A percentile compares a stretch with the other conserved stretches of the same genome.
These are phyloP conservation scores for Crioceris asparagi DNA, from an alignment of 2,888 invertebrate species.

Conservation along the genomic window DNA sequence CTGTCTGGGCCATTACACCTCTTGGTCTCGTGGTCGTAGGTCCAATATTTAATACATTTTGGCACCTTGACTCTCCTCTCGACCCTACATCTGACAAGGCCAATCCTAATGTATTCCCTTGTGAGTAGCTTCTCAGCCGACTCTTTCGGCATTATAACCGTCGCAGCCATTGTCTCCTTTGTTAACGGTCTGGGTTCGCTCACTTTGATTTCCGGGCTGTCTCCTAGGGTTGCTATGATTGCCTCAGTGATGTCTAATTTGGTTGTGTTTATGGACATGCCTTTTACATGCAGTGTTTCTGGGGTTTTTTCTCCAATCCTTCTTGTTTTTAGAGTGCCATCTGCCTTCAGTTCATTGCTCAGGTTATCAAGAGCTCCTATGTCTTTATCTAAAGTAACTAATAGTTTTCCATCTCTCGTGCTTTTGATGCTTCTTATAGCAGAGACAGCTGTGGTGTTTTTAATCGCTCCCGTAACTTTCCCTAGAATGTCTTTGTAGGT, in stretches of 20 bases:
- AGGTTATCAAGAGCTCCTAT: background rate
- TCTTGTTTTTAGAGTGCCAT: background rate
- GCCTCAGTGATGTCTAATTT: no score
- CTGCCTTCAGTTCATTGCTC: background rate
- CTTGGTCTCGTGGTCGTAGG: conserved; percentile 2
- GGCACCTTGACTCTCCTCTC: conserved; percentile 1
- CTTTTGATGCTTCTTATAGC: background rate
- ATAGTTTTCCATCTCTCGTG: background rate
- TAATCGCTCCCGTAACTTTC: no score
- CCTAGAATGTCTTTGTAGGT: no score
- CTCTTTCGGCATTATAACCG: background rate
- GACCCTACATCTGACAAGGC: background rate
- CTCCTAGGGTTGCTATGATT: background rate
- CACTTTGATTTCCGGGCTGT: background rate
- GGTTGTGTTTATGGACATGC: background rate
- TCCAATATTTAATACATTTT: conserved; percentile 6
- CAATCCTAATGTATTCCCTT: conserved; percentile 2
- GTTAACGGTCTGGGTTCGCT: background rate
- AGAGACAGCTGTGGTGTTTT: background rate
- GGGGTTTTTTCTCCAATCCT: background rate
- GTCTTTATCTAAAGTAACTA: background rate
- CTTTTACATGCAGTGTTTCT: background rate
- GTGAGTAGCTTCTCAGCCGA: background rate
- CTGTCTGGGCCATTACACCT: conserved; percentile 4
- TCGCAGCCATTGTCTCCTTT: background rate